Evolutionary conservation across 2,797 vertebrate genomes (phyloP).

Genomic region (Parambassis ranga): DNA sequence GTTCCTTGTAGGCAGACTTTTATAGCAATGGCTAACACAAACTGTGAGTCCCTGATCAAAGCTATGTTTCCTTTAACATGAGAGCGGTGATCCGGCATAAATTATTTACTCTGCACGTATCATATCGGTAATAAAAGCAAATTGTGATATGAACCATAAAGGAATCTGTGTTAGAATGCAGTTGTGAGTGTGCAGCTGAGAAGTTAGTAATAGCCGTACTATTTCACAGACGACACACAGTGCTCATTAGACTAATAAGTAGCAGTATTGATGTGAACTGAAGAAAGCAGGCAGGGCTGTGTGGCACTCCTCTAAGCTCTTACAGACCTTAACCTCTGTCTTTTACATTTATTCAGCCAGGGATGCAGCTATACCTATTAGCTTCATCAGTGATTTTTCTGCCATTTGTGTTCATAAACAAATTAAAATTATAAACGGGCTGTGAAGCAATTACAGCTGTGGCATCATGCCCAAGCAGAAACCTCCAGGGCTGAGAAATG

Average conservation of each 20-base stretch:
- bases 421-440: too few relatives aligned
- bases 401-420: too few relatives aligned
- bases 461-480: too few relatives aligned
- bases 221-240: slow-evolving; percentile 18
- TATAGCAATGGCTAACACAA: slow-evolving; percentile 34
- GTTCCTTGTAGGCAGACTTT: slow-evolving; percentile 8
- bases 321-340: not conserved
- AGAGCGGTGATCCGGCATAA: slow-evolving; percentile 53
- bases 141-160: slow-evolving; percentile 29
- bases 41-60: slow-evolving; percentile 47
- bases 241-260: slow-evolving; percentile 50
- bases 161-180: slow-evolving; percentile 30
- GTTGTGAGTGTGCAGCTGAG: slow-evolving; percentile 14
- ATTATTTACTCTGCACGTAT: slow-evolving; percentile 74
- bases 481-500: too few relatives aligned
- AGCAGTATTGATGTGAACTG: slow-evolving; percentile 15
- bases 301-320: slow-evolving; percentile 8
- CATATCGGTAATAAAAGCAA: slow-evolving; percentile 65
- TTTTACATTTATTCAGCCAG: not conserved
- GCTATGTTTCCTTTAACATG: slow-evolving; percentile 51
- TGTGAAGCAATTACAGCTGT: too few relatives aligned
- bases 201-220: slow-evolving; percentile 9
- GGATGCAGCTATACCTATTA: not conserved
- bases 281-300: slow-evolving; percentile 6
- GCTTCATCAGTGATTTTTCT: not conserved